Evolutionary conservation across 2,888 invertebrate species (phyloP).

Genomic region (Chydorus sphaericus): DNA sequence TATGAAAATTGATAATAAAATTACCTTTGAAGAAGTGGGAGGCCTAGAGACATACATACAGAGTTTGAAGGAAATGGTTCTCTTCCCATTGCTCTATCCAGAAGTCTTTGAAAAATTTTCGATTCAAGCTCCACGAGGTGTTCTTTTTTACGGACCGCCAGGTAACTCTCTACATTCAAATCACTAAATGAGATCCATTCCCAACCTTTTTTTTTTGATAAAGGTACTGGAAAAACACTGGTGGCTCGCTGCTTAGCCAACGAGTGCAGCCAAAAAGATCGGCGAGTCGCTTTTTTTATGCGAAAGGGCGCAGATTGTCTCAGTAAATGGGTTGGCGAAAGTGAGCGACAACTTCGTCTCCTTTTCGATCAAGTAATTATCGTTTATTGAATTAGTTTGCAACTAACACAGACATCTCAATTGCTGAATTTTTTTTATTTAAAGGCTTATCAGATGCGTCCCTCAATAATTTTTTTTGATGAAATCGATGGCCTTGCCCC

Average conservation of each 20-base stretch:
- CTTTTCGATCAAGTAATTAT: conserved; percentile 71
- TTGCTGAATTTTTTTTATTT: conserved; percentile 15
- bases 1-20: conserved; percentile 42
- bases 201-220: conserved; percentile 14
- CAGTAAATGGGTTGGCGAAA: conserved; percentile 90
- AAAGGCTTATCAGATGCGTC: conserved; percentile 69
- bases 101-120: conserved; percentile 71
- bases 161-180: conserved; percentile 34
- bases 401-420: conserved; percentile 13
- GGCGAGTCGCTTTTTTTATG: conserved; percentile 78
- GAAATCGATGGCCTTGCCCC: conserved; percentile 86
- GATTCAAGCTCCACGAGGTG: conserved; percentile 73
- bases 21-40: conserved; percentile 56
- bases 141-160: conserved; percentile 79
- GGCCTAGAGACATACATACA: conserved; percentile 70
- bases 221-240: conserved; percentile 79
- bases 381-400: too few relatives aligned
- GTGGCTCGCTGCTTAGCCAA: conserved; percentile 77
- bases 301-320: conserved; percentile 83
- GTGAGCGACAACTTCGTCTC: conserved; percentile 70
- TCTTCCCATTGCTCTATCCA: conserved; percentile 79
- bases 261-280: conserved; percentile 59
- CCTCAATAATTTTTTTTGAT: conserved; percentile 84
- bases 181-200: background rate
- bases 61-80: conserved; percentile 77